Evolutionary conservation across 92 coral and sea anemone genomes (phyloP), one percentile per base, ranked within the genome.

Genomic region (Diadumene lineata): DNA sequence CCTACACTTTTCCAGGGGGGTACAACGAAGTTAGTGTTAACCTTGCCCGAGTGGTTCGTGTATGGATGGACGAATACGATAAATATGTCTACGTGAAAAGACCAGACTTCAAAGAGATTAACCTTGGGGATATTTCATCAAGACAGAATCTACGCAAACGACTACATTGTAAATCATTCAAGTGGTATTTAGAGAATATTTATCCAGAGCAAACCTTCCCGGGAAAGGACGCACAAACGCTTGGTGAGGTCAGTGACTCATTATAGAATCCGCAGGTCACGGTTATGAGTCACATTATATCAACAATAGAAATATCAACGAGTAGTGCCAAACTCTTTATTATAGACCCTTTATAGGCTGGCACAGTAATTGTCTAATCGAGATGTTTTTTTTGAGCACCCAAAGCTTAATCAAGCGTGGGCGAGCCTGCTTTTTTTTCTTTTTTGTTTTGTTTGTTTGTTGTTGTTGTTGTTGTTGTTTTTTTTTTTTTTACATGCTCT

Each of bases 41-140:
- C 75, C 86, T 87, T 17, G 97, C 97, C 27, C 97, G 97, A 34
- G 97, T 81, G 28, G 90, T 90, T 18, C 92, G 83, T 81, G 97
- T 87, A 55, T 90, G 97, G 97, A 90, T 90, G 97, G 97, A 90
- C 67, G 85, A 81, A 7, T 90, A 87, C 63, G 78, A 84, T 33
- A 70, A 70, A 74, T 84, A 70, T 57, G 92, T 89, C 43, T 87
- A 84, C 69, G 78, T 84, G 79, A 75, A 85, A 76, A 74, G 92
- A 43, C 87, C 88, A 6, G 86, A 87, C 77, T 51, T 90, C 24
- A 69, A 84, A 55, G 48, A 60, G 19, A 56, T 84, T 15, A 65
- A 69, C 7, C 66, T 70, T 28, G 97, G 97, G 21, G 89, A 90
- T 70, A 77, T 87, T 32, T 56, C 82, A 4, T 65, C 89, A 22